These are phyloP conservation scores for Gandaritis pyraliata DNA, from an alignment of 2,888 invertebrate genomes.

Conservation along the genomic window DNA sequence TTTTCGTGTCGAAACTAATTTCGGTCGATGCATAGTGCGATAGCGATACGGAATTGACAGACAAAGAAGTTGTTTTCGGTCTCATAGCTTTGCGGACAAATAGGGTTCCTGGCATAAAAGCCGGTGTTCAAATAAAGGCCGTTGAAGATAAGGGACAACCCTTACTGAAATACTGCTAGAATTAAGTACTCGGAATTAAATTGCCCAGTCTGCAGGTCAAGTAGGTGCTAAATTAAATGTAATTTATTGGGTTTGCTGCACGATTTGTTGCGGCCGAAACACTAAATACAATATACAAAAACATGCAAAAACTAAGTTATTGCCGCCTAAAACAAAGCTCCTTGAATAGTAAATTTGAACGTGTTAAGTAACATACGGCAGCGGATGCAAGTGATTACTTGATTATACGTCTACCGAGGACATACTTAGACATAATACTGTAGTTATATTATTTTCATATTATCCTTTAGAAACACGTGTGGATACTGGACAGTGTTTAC, in stretches of 20 bases:
- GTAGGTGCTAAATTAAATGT: slow-evolving; percentile 33
- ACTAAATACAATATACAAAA: slow-evolving; percentile 52
- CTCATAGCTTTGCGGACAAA: slow-evolving; percentile 32
- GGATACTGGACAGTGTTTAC: too few species aligned
- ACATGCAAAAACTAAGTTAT: slow-evolving; percentile 74
- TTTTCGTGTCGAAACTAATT: slow-evolving; percentile 84
- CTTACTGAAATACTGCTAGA: slow-evolving; percentile 23
- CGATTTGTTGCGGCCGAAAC: slow-evolving; percentile 44
- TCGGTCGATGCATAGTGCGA: slow-evolving; percentile 75
- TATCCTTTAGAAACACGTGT: not conserved
- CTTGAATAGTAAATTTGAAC: slow-evolving; percentile 71
- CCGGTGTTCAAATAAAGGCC: slow-evolving; percentile 28
- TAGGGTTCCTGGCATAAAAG: slow-evolving; percentile 24
- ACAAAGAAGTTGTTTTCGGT: slow-evolving; percentile 40
- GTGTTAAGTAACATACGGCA: slow-evolving; percentile 45
- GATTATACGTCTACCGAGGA: slow-evolving; percentile 16
- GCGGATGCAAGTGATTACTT: slow-evolving; percentile 40
- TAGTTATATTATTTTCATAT: not conserved
- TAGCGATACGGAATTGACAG: slow-evolving; percentile 75
- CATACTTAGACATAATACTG: not conserved
- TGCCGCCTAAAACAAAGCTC: slow-evolving; percentile 74
- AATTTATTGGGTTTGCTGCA: slow-evolving; percentile 51
- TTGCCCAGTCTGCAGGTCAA: slow-evolving; percentile 37
- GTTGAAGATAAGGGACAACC: slow-evolving; percentile 28
- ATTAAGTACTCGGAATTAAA: slow-evolving; percentile 29